A percentile compares a stretch with the other conserved stretches of the same genome.
These are phyloP conservation scores for Spea hammondii DNA, from an alignment of 2,797 vertebrate species.

Conservation along the genomic window DNA sequence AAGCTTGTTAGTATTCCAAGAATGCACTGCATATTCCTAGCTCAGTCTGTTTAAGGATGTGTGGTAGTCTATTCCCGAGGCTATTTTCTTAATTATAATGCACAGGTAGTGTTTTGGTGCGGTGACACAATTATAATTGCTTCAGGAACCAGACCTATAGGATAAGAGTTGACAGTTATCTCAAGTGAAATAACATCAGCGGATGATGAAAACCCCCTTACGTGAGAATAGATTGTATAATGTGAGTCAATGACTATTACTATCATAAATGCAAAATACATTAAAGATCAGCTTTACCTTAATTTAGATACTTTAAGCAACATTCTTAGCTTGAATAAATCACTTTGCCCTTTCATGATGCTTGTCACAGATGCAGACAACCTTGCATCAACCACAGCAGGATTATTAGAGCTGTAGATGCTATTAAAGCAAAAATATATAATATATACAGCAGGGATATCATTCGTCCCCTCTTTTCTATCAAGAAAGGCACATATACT, in stretches of 20 bases:
- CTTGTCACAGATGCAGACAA: slow-evolving; percentile 28
- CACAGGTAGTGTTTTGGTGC: background rate
- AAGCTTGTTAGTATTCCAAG: slow-evolving; percentile 1
- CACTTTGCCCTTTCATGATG: slow-evolving; percentile 2
- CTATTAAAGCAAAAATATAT: slow-evolving; percentile 31
- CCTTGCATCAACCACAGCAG: slow-evolving; percentile 20
- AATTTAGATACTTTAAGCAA: background rate
- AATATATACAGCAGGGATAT: slow-evolving; percentile 10
- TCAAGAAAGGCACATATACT: slow-evolving; percentile 9
- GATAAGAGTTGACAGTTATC: background rate
- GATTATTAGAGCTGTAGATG: slow-evolving; percentile 25
- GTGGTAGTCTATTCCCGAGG: background rate
- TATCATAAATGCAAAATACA: background rate
- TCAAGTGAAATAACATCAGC: background rate
- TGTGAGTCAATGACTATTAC: background rate
- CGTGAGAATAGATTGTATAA: background rate
- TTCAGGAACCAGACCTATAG: background rate
- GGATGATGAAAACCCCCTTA: background rate
- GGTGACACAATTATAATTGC: background rate
- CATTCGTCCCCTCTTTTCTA: slow-evolving; percentile 7
- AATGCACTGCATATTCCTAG: background rate
- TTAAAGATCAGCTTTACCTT: background rate
- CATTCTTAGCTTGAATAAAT: slow-evolving; percentile 22
- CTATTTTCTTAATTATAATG: slow-evolving; percentile 1
- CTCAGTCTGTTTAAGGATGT: background rate